Evolutionary conservation across 2,797 vertebrate genomes (phyloP).

Genomic region (Sphaeramia orbicularis): DNA sequence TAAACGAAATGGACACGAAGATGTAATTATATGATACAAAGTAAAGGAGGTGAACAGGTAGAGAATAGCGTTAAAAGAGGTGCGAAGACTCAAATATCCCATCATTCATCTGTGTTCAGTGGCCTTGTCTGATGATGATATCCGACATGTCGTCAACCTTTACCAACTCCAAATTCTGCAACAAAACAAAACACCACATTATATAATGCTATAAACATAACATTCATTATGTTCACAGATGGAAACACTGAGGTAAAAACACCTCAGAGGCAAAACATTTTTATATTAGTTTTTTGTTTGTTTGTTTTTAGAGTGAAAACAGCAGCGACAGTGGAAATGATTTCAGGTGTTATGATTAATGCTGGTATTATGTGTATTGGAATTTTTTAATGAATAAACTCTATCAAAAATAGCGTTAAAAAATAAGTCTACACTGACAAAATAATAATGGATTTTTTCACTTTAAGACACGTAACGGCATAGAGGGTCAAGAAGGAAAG

Average conservation of each 20-base stretch:
- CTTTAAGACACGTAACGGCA: too few relatives aligned
- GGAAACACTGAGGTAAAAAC: background rate
- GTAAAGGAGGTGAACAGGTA: background rate
- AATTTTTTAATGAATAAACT: too few relatives aligned
- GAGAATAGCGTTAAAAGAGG: constrained; percentile 1
- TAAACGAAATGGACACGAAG: background rate
- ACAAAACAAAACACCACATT: constrained; percentile 15
- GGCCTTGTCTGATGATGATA: constrained; percentile 88
- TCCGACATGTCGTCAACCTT: constrained; percentile 92
- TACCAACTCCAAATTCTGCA: constrained; percentile 91
- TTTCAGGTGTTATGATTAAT: too few relatives aligned
- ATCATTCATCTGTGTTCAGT: constrained; percentile 59
- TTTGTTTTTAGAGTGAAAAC: too few relatives aligned
- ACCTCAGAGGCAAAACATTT: background rate
- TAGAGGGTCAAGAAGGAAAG: too few relatives aligned
- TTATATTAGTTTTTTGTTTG: too few relatives aligned
- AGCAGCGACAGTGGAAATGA: too few relatives aligned
- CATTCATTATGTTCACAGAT: background rate
- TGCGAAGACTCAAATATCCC: background rate
- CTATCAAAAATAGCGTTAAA: too few relatives aligned
- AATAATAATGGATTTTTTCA: too few relatives aligned
- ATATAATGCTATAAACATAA: background rate
- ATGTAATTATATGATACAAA: constrained; percentile 7
- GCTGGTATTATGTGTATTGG: too few relatives aligned
- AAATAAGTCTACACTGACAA: too few relatives aligned